Conservation (phyloP, 2,797 vertebrate species). For the Centroberyx gerrardi region DNA sequence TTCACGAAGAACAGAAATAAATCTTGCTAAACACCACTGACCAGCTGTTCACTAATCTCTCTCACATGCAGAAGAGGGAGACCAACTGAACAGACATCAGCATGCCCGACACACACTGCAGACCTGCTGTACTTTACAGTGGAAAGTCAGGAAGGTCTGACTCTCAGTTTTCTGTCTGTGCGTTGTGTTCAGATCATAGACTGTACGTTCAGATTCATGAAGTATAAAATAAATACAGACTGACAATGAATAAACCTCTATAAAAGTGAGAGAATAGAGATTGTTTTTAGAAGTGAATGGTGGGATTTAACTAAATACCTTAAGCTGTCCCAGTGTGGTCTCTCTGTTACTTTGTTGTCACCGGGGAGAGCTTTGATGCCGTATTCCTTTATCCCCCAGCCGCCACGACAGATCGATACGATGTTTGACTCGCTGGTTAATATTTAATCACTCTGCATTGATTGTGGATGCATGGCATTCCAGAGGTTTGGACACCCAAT, state of each 20-base stretch:
- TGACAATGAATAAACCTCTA: background rate
- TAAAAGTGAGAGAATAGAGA: background rate
- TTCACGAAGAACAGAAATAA: slow-evolving; percentile 41
- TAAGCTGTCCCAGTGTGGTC: background rate
- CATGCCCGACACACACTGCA: background rate
- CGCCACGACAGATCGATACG: slow-evolving; percentile 35
- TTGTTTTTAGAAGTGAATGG: background rate
- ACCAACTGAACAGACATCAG: slow-evolving; percentile 22
- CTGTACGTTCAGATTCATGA: no score
- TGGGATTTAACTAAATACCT: slow-evolving; percentile 29
- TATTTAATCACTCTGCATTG: slow-evolving; percentile 69
- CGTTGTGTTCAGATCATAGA: background rate
- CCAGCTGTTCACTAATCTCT: slow-evolving; percentile 64
- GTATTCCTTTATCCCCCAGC: slow-evolving; percentile 32
- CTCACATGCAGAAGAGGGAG: slow-evolving; percentile 54
- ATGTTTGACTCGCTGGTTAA: slow-evolving; percentile 77
- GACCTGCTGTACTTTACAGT: slow-evolving; percentile 8
- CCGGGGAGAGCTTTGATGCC: slow-evolving; percentile 26
- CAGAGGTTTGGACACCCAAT: slow-evolving; percentile 34
- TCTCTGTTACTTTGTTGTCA: slow-evolving; percentile 24
- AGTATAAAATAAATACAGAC: no score
- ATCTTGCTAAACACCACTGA: slow-evolving; percentile 49
- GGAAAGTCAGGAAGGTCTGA: background rate
- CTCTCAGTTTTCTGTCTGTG: background rate
- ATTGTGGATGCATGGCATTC: slow-evolving; percentile 57